Percentiles rank a stretch among this genome's conserved stretches.
These are phyloP conservation scores for Polymixis lichenea DNA, from an alignment of 2,888 invertebrate species.

Conservation along the genomic window DNA sequence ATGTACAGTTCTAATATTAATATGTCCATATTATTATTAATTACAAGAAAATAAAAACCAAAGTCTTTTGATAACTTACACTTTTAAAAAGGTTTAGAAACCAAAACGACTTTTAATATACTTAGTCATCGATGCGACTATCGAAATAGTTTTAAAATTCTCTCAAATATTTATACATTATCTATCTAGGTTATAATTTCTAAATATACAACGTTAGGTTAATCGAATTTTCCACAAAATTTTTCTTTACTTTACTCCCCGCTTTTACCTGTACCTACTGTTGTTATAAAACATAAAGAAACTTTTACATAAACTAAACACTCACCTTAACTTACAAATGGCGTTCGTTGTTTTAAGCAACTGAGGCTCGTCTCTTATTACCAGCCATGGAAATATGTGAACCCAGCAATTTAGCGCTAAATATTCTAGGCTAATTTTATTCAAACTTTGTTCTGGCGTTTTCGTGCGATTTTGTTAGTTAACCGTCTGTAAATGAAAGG, in stretches of 20 bases:
- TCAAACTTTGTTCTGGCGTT: conserved; percentile 54
- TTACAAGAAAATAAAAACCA: background rate
- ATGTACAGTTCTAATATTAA: background rate
- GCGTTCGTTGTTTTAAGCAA: conserved; percentile 28
- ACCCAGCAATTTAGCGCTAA: conserved; percentile 35
- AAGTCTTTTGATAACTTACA: background rate
- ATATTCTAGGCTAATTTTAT: conserved; percentile 56
- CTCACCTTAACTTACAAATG: conserved; percentile 39
- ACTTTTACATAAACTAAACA: conserved; percentile 16
- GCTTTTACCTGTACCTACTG: no score
- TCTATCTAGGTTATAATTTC: background rate
- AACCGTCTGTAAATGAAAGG: conserved; percentile 58
- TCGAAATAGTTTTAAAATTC: background rate
- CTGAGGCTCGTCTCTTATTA: conserved; percentile 18
- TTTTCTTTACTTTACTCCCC: no score
- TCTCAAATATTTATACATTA: no score
- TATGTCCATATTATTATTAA: background rate
- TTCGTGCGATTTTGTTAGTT: conserved; percentile 56
- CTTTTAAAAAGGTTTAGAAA: background rate
- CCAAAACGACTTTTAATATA: background rate
- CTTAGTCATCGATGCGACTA: background rate
- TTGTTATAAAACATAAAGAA: conserved; percentile 19
- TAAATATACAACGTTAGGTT: background rate
- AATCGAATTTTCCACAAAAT: background rate
- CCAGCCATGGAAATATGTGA: conserved; percentile 44